phyloP scores from a whole-genome alignment of 2,113 vertebrate species.

The Rhineura floridana region DNA sequence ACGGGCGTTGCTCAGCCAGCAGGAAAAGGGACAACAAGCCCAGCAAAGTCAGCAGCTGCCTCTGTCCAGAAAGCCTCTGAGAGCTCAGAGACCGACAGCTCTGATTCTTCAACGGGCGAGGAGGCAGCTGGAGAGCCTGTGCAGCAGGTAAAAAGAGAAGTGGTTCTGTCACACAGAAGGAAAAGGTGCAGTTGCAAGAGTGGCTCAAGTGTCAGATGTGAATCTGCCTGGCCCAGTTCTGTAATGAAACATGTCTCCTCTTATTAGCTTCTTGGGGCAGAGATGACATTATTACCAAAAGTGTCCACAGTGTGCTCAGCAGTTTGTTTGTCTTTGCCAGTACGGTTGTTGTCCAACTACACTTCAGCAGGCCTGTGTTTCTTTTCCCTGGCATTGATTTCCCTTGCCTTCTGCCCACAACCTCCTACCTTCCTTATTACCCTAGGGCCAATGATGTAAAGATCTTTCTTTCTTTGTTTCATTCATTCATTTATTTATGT shows the following conservation, averaged over 20 bases:
- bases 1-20: background rate
- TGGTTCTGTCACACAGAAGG: background rate
- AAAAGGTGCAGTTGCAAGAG: background rate
- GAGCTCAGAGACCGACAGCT: background rate
- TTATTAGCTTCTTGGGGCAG: background rate
- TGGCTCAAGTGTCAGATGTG: background rate
- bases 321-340: background rate
- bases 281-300: background rate
- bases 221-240: no score
- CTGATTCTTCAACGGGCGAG: background rate
- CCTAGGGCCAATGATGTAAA: background rate
- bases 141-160: background rate
- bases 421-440: background rate
- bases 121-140: background rate
- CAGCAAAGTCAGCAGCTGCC: background rate
- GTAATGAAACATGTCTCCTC: fast-evolving
- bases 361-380: background rate
- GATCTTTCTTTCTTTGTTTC: no score
- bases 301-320: background rate
- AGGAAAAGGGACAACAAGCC: slow-evolving; percentile 10
- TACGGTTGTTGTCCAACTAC: background rate
- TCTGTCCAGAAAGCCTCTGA: slow-evolving; percentile 27
- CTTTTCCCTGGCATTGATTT: background rate
- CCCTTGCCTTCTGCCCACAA: background rate
- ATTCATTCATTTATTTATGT: no score